Base-by-base conservation (phyloP, 2,797 vertebrate genomes). In the Pangasius macronema region DNA sequence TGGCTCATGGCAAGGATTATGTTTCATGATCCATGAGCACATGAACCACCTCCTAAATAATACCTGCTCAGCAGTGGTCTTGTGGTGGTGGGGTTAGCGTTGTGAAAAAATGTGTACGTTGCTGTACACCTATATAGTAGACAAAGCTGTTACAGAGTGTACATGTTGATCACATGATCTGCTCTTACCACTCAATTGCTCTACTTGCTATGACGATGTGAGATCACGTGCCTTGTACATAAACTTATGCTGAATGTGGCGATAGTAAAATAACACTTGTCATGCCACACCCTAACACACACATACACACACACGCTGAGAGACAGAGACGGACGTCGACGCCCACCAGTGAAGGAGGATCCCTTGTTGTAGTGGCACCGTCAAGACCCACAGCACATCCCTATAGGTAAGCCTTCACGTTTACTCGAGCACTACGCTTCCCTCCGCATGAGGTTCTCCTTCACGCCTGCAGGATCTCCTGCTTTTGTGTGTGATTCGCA, bases 371-470 rank as follows among this genome's bases (percentile, higher is more conserved):
- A n/a, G n/a, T n/a, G n/a, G n/a, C n/a, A n/a, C n/a, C n/a, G n/a
- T n/a, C n/a, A n/a, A n/a, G n/a, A n/a, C n/a, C n/a, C n/a, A n/a
- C n/a, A n/a, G n/a, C n/a, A n/a, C n/a, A n/a, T 98, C 90, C 98
- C 98, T 92, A 96, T 99, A 22, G 98, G 98, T 99, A 95, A 97
- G 98, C 96, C 92, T 49, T 83, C 81, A 85, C 76, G 51, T 75
- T 80, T 85, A 55, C 30, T 83, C 39, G 33, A 63, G 72, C 46
- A n/a, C 36, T 49, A 59, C 2, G 83, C 76, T 77, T 85, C 72
- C 49, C 61, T 33, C 42, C 83, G 88, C 86, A 87, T 87, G 86
- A 77, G 24, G 13, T 77, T 73, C 57, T 87, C 61, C 49, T 67
- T 87, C n/a, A 68, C 42, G 6, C 46, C 27, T 57, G 73, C 59